Percentiles rank a stretch among this genome's conserved stretches.
These are phyloP conservation scores for Paratilapia polleni DNA, from an alignment of 2,113 vertebrate species.

Conservation along the genomic window DNA sequence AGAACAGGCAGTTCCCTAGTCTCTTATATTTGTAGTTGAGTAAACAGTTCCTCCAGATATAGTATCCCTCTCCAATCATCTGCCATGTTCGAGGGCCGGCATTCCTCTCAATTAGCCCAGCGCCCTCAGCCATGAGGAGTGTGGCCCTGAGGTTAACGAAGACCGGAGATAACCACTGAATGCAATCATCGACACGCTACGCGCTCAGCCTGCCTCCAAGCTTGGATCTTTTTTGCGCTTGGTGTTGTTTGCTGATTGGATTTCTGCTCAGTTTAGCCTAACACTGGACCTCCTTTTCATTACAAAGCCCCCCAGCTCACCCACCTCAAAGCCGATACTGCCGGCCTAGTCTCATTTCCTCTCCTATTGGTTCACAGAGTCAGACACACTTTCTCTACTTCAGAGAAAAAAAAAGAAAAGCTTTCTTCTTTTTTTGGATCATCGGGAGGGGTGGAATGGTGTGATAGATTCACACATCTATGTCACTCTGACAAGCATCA, in stretches of 20 bases:
- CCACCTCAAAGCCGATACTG: constrained; percentile 49
- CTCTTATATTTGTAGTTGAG: constrained; percentile 10
- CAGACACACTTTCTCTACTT: constrained; percentile 58
- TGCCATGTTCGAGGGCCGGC: constrained; percentile 28
- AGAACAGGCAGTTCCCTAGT: constrained; percentile 6
- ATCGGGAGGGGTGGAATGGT: constrained; percentile 19
- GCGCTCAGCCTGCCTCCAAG: constrained; percentile 44
- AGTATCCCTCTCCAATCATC: constrained; percentile 41
- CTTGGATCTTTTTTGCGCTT: constrained; percentile 42
- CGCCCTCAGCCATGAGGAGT: constrained; percentile 56
- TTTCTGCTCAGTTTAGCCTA: constrained; percentile 76
- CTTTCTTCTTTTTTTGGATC: constrained; percentile 49
- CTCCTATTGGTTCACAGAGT: constrained; percentile 53
- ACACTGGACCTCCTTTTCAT: constrained; percentile 65
- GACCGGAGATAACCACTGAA: constrained; percentile 72
- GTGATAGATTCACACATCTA: constrained; percentile 62
- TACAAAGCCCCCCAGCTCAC: constrained; percentile 44
- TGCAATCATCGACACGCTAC: constrained; percentile 58
- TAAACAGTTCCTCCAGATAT: constrained; percentile 49
- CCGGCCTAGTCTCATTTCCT: constrained; percentile 66
- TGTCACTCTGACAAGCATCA: constrained; percentile 69
- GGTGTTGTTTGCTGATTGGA: constrained; percentile 75
- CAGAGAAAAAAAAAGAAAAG: constrained; percentile 10
- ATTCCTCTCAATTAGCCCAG: constrained; percentile 71
- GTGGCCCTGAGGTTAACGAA: constrained; percentile 62